Evolutionary conservation across 2,888 invertebrate species (phyloP), one percentile per base, ranked within the genome.

Genomic region (Dynastes hyllus): DNA sequence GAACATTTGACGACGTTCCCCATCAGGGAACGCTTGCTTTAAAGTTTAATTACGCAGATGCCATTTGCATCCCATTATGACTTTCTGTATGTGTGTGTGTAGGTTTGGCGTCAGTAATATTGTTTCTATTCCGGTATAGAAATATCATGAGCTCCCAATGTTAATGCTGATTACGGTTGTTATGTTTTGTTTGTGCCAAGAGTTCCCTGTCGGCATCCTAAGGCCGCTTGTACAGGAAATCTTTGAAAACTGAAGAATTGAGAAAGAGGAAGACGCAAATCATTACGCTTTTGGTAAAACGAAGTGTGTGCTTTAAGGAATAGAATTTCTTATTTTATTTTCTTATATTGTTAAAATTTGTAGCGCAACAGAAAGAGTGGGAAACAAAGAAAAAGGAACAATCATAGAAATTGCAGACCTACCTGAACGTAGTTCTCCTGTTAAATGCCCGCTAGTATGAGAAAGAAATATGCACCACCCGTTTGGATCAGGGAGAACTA

Each of bases 1-100:
- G 55, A 55, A n/a, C 13, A 22, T 55, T 55, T 55, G 55, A 55
- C 55, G 55, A 55, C 22, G 55, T 55, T 22, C 55, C 55, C 55
- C 2, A 55, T 55, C 55, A 55, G 55, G 13, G 55, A n/a, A 13
- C 55, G 55, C n/a, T n/a, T 55, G 55, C 55, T 55, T 22, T 55
- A 55, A 55, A 55, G 16, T 55, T 55, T 55, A 55, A 55, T 55
- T 55, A 55, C 55, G 6, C 55, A 2, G 55, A 55, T 55, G 55
- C 55, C 55, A 55, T 55, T 55, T 55, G 55, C 55, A 55, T 55
- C 16, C 16, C 22, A 55, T 55, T 45, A 45, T 45, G 45, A 45
- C 45, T 11, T 11, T 11, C 11, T 45, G 8, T 55, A 55, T 55
- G 13, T 55, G 16, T 55, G 55, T 55, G n/a, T 55, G 55, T 55